A percentile compares a stretch with the other conserved stretches of the same genome.
Evolutionary conservation across 1,140 invertebrate species (phyloP).

Genomic region (Bombyx mandarina): DNA sequence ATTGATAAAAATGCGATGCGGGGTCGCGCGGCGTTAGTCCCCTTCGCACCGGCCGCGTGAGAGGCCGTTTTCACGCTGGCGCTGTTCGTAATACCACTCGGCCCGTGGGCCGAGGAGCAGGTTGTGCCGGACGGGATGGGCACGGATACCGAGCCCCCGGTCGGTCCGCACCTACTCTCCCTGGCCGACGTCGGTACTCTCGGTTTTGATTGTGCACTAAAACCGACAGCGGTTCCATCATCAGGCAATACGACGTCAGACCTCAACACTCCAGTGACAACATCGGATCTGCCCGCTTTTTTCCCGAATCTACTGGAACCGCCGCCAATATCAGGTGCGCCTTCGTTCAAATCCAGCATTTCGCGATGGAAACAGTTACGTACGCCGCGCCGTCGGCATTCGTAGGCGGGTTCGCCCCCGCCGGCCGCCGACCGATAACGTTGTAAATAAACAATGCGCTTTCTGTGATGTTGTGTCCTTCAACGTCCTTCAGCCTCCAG

Average conservation of each 20-base stretch:
- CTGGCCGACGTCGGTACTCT: constrained; percentile 53
- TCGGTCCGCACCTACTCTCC: constrained; percentile 62
- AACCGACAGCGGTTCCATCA: constrained; percentile 80
- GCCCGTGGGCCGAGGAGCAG: constrained; percentile 70
- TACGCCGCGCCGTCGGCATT: constrained; percentile 20
- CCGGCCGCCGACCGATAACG: constrained; percentile 36
- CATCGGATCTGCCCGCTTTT: constrained; percentile 61
- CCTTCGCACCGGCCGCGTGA: constrained; percentile 58
- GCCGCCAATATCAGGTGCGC: constrained; percentile 87
- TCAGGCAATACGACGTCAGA: constrained; percentile 70
- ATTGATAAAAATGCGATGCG: constrained; percentile 68
- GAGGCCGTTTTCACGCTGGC: constrained; percentile 62
- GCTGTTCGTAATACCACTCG: constrained; percentile 64
- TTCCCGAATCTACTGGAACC: constrained; percentile 80
- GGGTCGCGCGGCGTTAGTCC: constrained; percentile 67
- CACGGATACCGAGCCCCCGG: constrained; percentile 49
- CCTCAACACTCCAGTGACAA: constrained; percentile 63
- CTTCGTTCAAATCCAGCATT: constrained; percentile 7
- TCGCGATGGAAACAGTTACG: constrained; percentile 1
- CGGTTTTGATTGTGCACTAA: constrained; percentile 69
- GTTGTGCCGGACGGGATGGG: constrained; percentile 69
- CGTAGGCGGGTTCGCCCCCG: constrained; percentile 26
- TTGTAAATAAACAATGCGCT: constrained; percentile 56
- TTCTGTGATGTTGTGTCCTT: constrained; percentile 17
- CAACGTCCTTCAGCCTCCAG: constrained; percentile 17